Evolutionary conservation across 2,113 vertebrate genomes (phyloP).

Genomic region (Mobula hypostoma): DNA sequence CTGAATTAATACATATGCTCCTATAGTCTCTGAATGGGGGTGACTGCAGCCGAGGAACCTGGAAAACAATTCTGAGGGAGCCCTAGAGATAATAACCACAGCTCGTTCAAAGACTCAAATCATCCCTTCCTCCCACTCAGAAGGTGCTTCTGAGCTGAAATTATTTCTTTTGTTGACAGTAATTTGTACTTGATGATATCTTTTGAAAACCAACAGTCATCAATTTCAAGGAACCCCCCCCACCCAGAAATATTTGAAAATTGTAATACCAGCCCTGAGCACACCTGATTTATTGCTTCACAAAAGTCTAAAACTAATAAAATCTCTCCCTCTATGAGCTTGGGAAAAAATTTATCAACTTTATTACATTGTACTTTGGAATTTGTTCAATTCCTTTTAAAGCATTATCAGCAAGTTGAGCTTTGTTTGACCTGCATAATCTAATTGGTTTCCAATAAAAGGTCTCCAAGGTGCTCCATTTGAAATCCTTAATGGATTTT

Average conservation of each 20-base stretch:
- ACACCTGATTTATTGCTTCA: background rate
- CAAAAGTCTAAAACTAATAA: slow-evolving; percentile 13
- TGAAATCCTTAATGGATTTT: background rate
- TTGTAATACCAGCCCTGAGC: background rate
- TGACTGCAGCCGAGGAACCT: too few species aligned
- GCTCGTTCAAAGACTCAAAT: too few species aligned
- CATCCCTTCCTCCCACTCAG: too few species aligned
- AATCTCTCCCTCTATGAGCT: background rate
- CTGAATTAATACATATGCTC: too few species aligned
- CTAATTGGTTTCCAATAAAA: background rate
- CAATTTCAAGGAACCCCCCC: background rate
- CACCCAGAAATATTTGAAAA: background rate
- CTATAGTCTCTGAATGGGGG: too few species aligned
- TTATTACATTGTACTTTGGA: slow-evolving; percentile 25
- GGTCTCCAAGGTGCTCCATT: background rate
- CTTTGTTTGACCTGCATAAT: background rate
- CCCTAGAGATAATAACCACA: too few species aligned
- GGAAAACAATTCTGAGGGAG: too few species aligned
- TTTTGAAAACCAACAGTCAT: background rate
- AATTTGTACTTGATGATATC: background rate
- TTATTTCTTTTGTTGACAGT: background rate
- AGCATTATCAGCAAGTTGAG: background rate
- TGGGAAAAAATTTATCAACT: background rate
- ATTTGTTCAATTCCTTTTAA: slow-evolving; percentile 20
- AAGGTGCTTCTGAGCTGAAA: background rate